Percentiles rank a stretch among this genome's conserved stretches.
These are phyloP conservation scores for Phengaris alcon DNA, from an alignment of 2,888 invertebrate genomes.

Conservation along the genomic window DNA sequence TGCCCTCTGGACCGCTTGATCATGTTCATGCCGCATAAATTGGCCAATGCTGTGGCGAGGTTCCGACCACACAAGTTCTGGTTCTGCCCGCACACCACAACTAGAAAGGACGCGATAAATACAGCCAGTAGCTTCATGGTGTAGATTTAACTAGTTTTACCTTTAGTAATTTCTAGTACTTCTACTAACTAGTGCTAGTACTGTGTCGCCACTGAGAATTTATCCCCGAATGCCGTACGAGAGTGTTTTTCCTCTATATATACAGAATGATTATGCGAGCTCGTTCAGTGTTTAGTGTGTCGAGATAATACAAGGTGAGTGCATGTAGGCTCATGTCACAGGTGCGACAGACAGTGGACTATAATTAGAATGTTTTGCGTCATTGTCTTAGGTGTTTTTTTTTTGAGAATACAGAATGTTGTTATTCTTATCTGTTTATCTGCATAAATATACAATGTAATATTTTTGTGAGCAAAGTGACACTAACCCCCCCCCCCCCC, in stretches of 20 bases:
- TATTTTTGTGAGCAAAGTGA: too few relatives aligned
- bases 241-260: background rate
- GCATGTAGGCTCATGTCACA: slow-evolving; percentile 11
- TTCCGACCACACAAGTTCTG: slow-evolving; percentile 20
- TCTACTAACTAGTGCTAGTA: background rate
- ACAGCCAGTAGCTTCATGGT: slow-evolving; percentile 9
- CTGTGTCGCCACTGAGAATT: background rate
- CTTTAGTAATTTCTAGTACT: background rate
- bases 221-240: background rate
- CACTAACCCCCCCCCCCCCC: too few relatives aligned
- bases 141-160: background rate
- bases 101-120: background rate
- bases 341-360: background rate
- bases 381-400: background rate
- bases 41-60: slow-evolving; percentile 6
- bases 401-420: background rate
- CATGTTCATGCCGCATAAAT: slow-evolving; percentile 19
- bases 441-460: background rate
- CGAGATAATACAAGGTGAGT: slow-evolving; percentile 4
- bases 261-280: background rate
- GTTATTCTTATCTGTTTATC: background rate
- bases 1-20: slow-evolving; percentile 11
- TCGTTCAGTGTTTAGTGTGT: background rate
- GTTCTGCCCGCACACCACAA: background rate
- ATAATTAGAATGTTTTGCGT: slow-evolving; percentile 6